Base-by-base conservation (phyloP, 1,140 invertebrate genomes). In the Drosophila murphyi region DNA sequence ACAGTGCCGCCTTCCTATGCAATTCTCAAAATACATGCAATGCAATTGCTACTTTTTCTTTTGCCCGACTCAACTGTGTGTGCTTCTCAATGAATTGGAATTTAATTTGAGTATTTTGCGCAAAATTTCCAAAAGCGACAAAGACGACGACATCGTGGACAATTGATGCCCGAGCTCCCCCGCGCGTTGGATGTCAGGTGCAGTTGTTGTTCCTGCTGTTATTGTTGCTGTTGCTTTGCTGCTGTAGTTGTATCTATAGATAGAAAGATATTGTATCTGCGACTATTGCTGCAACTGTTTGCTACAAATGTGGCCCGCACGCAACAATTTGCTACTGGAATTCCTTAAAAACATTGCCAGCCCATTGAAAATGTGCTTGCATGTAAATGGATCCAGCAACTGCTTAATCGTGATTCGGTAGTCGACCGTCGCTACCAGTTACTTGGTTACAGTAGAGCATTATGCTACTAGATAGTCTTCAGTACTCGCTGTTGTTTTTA, bases 271-370 rank as follows among this genome's bases (percentile, higher is more conserved):
- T 76, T 87, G 78, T 67, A 62, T 74, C 59, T 75, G 68, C 37
- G 34, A 61, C 63, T 51, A 55, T 54, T 20, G 20, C 20, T 20
- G 51, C 69, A 39, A 68, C 64, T 76, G 71, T 65, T 47, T 41
- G 62, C 59, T 63, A 70, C 82, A 89, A 88, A 88, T 88, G 85
- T 89, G 76, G 77, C 85, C 73, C 78, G 81, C 79, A 91, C 89
- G 83, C 89, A 91, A 88, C 83, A 91, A 91, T 91, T 86, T 91
- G 89, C 89, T 91, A 91, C 89, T 78, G 89, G 80, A 85, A 89
- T 91, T 89, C 76, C 70, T 78, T 69, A 45, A 68, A 62, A 68
- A 68, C 64, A 68, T 68, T 35, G 54, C 64, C 54, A 50, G 6
- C 35, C 71, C 62, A 80, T 69, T 72, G 59, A 72, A 43, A 43